Evolutionary conservation across 2,888 invertebrate species (phyloP).

Genomic region (Eupsilia transversa): DNA sequence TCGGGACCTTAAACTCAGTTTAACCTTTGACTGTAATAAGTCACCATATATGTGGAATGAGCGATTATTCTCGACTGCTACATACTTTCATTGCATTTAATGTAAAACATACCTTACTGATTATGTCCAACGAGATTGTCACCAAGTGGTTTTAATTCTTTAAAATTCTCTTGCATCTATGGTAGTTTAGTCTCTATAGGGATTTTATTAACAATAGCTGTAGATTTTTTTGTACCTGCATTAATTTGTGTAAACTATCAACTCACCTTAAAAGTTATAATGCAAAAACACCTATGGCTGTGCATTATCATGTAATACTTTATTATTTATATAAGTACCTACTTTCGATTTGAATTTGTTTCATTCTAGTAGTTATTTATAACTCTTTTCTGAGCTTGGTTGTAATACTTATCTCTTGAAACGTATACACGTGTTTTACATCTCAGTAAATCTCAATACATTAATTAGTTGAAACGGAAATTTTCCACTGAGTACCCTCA

Average conservation of each 20-base stretch:
- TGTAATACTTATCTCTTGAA: not conserved
- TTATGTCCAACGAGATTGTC: constrained; percentile 15
- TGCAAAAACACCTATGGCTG: too few species aligned
- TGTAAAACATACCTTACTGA: constrained; percentile 23
- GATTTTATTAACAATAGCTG: constrained; percentile 24
- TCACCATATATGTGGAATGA: constrained; percentile 55
- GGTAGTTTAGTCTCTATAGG: constrained; percentile 22
- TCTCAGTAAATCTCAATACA: constrained; percentile 22
- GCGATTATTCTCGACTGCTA: constrained; percentile 58
- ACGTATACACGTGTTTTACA: constrained; percentile 3
- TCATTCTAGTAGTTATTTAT: not conserved
- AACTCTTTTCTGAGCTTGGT: not conserved
- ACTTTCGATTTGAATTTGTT: not conserved
- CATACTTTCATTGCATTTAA: constrained; percentile 58
- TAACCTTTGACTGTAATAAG: constrained; percentile 71
- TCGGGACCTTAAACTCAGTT: constrained; percentile 76
- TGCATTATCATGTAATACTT: too few species aligned
- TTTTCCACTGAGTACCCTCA: constrained; percentile 23
- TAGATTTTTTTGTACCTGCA: constrained; percentile 4
- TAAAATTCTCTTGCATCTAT: constrained; percentile 21
- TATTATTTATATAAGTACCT: too few species aligned
- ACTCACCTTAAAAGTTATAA: constrained; percentile 14
- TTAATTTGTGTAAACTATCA: constrained; percentile 41
- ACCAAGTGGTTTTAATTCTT: constrained; percentile 3
- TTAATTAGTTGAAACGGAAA: constrained; percentile 6